These are phyloP conservation scores for Andrena cerasifolii DNA, from an alignment of 1,140 invertebrate species.

Conservation along the genomic window DNA sequence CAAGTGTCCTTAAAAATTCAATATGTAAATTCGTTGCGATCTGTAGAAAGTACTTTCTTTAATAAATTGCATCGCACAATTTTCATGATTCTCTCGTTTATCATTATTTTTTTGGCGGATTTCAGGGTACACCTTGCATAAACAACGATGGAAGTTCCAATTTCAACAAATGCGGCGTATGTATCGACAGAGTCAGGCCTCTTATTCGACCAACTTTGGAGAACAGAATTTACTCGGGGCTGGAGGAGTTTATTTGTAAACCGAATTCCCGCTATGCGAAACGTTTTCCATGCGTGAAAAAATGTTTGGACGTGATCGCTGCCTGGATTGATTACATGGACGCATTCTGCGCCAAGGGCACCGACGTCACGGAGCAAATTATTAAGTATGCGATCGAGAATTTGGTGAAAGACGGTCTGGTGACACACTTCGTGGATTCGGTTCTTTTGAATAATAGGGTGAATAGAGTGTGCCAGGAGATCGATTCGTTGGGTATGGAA, in stretches of 20 bases:
- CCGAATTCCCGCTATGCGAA: slow-evolving; percentile 15
- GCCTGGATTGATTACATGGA: slow-evolving; percentile 40
- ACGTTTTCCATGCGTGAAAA: slow-evolving; percentile 62
- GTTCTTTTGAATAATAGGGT: slow-evolving; percentile 66
- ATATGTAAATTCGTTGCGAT: no score
- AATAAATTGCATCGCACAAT: not conserved
- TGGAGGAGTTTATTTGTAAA: slow-evolving; percentile 70
- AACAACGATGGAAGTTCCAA: slow-evolving; percentile 6
- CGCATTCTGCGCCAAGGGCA: slow-evolving; percentile 37
- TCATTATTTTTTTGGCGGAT: not conserved
- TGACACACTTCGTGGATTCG: slow-evolving; percentile 67
- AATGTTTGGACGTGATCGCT: slow-evolving; percentile 50
- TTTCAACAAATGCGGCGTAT: slow-evolving; percentile 55
- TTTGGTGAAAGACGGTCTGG: slow-evolving; percentile 64
- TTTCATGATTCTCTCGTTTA: not conserved
- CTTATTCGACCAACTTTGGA: slow-evolving; percentile 71
- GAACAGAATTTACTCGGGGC: slow-evolving; percentile 50
- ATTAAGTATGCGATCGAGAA: slow-evolving; percentile 58
- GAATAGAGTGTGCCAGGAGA: slow-evolving; percentile 62
- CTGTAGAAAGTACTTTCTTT: not conserved
- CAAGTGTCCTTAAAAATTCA: no score
- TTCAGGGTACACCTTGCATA: not conserved
- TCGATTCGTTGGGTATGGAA: slow-evolving; percentile 60
- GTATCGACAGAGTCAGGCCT: slow-evolving; percentile 66
- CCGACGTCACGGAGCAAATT: slow-evolving; percentile 30